Evolutionary conservation across 2,113 vertebrate species (phyloP), one percentile per base, ranked within the genome.

Genomic region (Sinosuthora webbiana): DNA sequence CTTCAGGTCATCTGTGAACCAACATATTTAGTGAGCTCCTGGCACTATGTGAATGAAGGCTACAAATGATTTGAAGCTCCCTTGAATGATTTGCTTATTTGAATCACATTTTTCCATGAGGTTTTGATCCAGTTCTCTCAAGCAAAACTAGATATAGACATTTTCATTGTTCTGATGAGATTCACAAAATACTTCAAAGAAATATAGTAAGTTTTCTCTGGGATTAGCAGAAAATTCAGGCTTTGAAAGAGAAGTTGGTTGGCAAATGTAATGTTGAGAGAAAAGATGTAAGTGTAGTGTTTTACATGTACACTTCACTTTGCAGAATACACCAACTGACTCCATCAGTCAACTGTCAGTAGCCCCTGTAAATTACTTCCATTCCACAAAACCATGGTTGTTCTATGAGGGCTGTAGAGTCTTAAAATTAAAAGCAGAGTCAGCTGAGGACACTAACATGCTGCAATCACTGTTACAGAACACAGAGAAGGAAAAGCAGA

Each of bases 81-180:
- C 15, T 80, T 47, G 16, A 19, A 5, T 71, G 15, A 67, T 30
- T 70, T 71, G 7, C 13, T 70, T 52, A 52, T 68, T 85, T 60
- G 41, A 80, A 80, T 50, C 8, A 44, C 9, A 5, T 80, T 13
- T 69, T 90, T 89, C 47, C 24, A 41, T 25, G 20, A 53, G 10
- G 68, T 74, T 79, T 59, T 47, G 30, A 55, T 76, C 8, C 24
- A 41, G 4, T 68, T 75, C 30, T 68, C 53, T 69, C 15, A 52
- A 42, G 19, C 2, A 55, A 68, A 81, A 80, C 15, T 20, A 83
- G 7, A 77, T 42, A 60, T 1, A 67, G 17, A 22, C 7, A 79
- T 21, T 62, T 41, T 73, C 22, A 80, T 88, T 90, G 49, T 91
- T 98, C 93, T 86, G 93, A 98, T 92, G 91, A 98, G 67, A 55